A percentile compares a stretch with the other conserved stretches of the same genome.
Evolutionary conservation across 1,140 invertebrate genomes (phyloP).

Genomic region (Drosophila tani): DNA sequence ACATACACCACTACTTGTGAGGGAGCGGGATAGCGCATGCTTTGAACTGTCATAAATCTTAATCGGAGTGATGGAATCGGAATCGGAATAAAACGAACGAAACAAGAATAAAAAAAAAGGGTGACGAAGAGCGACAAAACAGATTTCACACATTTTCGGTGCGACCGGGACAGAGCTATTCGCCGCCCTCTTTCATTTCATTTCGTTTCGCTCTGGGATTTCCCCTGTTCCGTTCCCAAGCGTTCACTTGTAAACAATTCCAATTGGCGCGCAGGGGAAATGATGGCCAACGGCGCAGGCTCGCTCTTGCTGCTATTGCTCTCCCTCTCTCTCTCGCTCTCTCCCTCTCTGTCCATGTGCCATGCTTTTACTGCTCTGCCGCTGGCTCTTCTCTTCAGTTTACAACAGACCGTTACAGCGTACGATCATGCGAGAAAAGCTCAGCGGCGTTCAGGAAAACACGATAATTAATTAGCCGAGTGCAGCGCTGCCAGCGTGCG

Average conservation of each 20-base stretch:
- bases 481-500: constrained; percentile 56
- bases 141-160: constrained; percentile 45
- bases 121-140: constrained; percentile 53
- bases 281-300: constrained; percentile 38
- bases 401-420: constrained; percentile 74
- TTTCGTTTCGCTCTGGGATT: constrained; percentile 39
- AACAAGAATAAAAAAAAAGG: constrained; percentile 34
- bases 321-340: constrained; percentile 29
- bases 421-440: constrained; percentile 77
- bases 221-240: constrained; percentile 62
- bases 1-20: constrained; percentile 18
- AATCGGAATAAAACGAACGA: constrained; percentile 56
- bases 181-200: constrained; percentile 36
- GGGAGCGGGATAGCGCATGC: constrained; percentile 65
- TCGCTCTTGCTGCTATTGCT: constrained; percentile 5
- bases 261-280: constrained; percentile 69
- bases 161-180: constrained; percentile 6
- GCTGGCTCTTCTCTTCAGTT: constrained; percentile 58
- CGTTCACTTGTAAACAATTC: constrained; percentile 67
- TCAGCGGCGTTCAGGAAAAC: constrained; percentile 50
- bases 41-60: constrained; percentile 84
- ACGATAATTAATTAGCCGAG: constrained; percentile 72
- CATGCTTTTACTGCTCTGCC: constrained; percentile 32
- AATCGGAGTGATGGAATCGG: constrained; percentile 81
- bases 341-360: constrained; percentile 11